Conservation (phyloP, 1,140 invertebrate species). For the Diachasma alloeum region DNA sequence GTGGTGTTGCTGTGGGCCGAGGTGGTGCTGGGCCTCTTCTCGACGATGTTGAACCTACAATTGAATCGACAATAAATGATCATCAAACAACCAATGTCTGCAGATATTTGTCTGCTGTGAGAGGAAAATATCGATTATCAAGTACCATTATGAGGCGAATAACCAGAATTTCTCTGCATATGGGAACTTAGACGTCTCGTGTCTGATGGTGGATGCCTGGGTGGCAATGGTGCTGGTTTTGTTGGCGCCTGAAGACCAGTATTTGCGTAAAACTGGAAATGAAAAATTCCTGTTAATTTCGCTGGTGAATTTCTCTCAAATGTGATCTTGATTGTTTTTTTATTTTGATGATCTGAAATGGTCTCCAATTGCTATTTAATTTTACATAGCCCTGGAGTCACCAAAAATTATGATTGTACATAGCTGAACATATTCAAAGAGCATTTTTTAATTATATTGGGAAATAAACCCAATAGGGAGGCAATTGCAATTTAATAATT, state of each 20-base stretch:
- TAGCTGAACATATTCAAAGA: too few species aligned
- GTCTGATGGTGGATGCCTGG: constrained; percentile 70
- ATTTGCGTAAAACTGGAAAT: constrained; percentile 46
- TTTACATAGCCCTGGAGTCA: too few species aligned
- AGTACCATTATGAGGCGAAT: constrained; percentile 65
- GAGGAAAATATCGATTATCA: neutral
- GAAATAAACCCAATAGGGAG: too few species aligned
- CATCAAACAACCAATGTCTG: too few species aligned
- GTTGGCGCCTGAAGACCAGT: constrained; percentile 65
- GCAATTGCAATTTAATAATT: too few species aligned
- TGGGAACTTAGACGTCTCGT: constrained; percentile 67
- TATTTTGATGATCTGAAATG: too few species aligned
- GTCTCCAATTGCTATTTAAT: too few species aligned
- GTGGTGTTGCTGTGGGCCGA: constrained; percentile 65
- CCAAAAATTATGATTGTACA: too few species aligned
- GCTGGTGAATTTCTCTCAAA: constrained; percentile 51
- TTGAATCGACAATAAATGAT: neutral
- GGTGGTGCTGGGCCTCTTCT: constrained; percentile 65
- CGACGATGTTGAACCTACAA: constrained; percentile 60
- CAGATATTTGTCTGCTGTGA: too few species aligned
- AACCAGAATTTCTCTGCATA: constrained; percentile 67
- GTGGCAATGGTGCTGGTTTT: constrained; percentile 67
- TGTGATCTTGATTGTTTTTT: too few species aligned
- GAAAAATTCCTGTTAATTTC: constrained; percentile 10
- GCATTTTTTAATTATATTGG: too few species aligned